These are phyloP conservation scores for Coendou prehensilis DNA, from an alignment of 2,797 vertebrate genomes.

Conservation along the genomic window DNA sequence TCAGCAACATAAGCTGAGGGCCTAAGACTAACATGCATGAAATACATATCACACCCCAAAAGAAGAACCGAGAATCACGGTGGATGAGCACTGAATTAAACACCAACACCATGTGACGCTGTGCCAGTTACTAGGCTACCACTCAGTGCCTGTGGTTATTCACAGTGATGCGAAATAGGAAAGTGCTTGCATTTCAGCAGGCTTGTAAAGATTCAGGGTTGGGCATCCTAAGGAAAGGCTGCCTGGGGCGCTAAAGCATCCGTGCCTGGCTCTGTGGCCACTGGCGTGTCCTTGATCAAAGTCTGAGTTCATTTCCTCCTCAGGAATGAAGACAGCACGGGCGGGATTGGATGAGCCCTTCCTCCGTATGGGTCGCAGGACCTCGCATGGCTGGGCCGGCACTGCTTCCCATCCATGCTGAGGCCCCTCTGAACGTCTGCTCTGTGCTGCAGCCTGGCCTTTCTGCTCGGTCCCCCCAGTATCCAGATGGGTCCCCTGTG, in stretches of 20 bases:
- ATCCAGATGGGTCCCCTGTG: neutral
- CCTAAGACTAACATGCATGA: neutral
- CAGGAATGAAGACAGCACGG: neutral
- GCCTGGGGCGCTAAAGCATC: neutral
- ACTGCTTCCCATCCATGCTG: neutral
- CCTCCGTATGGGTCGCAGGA: neutral
- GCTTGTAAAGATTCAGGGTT: neutral
- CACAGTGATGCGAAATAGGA: neutral
- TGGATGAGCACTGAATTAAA: neutral
- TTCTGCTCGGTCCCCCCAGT: neutral
- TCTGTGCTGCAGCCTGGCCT: neutral
- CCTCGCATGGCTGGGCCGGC: neutral
- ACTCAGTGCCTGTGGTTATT: neutral
- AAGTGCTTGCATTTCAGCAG: neutral
- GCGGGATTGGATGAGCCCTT: rapidly evolving
- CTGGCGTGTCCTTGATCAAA: neutral
- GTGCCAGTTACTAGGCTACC: conserved; percentile 11
- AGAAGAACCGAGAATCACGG: neutral
- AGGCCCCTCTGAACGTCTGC: neutral
- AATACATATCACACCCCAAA: neutral
- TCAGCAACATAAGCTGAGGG: neutral
- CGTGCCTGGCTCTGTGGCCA: neutral
- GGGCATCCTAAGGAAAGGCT: neutral
- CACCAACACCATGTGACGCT: neutral
- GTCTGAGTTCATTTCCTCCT: neutral